These are phyloP conservation scores for Caiman crocodilus DNA, from an alignment of 2,797 vertebrate species.

Conservation along the genomic window DNA sequence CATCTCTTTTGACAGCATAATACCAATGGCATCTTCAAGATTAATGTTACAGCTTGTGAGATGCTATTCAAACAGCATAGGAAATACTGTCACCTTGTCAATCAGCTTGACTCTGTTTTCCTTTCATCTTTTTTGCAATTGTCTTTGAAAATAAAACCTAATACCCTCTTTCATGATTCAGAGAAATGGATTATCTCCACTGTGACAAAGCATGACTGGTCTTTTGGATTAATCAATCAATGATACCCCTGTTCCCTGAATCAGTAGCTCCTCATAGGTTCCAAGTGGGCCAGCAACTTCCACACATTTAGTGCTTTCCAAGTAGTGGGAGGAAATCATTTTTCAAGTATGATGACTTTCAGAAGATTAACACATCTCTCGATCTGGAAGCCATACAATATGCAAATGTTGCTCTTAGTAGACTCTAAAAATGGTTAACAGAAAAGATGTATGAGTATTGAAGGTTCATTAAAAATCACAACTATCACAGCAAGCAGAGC, in stretches of 20 bases:
- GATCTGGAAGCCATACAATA: not conserved
- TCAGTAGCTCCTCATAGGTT: not conserved
- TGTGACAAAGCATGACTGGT: not conserved
- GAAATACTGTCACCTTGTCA: slow-evolving; percentile 31
- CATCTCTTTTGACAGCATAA: not conserved
- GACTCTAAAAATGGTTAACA: not conserved
- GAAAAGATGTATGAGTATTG: not conserved
- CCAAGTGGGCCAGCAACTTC: not conserved
- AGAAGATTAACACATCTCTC: not conserved
- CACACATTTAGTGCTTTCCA: not conserved
- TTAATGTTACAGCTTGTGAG: not conserved
- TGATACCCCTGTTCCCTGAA: not conserved
- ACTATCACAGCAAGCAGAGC: not conserved
- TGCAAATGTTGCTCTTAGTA: not conserved
- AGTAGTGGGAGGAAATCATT: not conserved
- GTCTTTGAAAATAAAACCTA: slow-evolving; percentile 54
- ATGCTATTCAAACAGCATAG: not conserved
- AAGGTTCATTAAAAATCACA: not conserved
- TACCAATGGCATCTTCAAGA: not conserved
- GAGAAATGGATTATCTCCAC: slow-evolving; percentile 27
- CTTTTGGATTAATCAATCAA: not conserved
- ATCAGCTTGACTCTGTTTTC: slow-evolving; percentile 1
- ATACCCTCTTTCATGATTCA: slow-evolving; percentile 24
- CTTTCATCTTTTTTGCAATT: slow-evolving; percentile 41
- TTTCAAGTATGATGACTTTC: not conserved